These are phyloP conservation scores for Prionailurus viverrinus DNA, from an alignment of 2,113 vertebrate species.

Conservation along the genomic window DNA sequence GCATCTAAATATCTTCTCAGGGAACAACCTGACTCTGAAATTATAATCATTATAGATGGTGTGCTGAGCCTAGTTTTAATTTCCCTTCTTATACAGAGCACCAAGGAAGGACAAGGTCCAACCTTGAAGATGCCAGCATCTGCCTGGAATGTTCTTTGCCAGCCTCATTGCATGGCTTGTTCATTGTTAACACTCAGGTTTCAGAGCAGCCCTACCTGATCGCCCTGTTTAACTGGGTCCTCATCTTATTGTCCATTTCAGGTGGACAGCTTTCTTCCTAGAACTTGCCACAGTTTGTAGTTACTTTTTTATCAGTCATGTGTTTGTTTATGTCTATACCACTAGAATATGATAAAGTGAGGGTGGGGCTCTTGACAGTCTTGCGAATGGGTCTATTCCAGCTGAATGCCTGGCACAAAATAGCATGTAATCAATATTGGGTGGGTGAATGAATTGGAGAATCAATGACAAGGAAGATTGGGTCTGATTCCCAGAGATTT, in stretches of 20 bases:
- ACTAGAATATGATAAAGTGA: neutral
- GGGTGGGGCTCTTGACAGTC: neutral
- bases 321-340: neutral
- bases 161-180: neutral
- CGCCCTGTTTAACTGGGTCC: neutral
- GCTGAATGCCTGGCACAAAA: neutral
- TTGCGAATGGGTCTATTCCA: neutral
- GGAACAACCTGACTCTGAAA: neutral
- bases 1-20: neutral
- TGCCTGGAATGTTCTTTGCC: neutral
- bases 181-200: neutral
- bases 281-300: neutral
- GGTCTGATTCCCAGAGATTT: neutral
- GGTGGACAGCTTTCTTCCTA: neutral
- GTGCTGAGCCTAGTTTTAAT: neutral
- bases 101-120: neutral
- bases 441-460: neutral
- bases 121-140: no score
- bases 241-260: neutral
- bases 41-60: neutral
- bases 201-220: neutral
- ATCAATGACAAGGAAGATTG: neutral
- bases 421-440: neutral
- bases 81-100: neutral
- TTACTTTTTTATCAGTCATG: neutral